phyloP scores from a whole-genome alignment of 2,797 vertebrate genomes.

The Mastacembelus armatus region DNA sequence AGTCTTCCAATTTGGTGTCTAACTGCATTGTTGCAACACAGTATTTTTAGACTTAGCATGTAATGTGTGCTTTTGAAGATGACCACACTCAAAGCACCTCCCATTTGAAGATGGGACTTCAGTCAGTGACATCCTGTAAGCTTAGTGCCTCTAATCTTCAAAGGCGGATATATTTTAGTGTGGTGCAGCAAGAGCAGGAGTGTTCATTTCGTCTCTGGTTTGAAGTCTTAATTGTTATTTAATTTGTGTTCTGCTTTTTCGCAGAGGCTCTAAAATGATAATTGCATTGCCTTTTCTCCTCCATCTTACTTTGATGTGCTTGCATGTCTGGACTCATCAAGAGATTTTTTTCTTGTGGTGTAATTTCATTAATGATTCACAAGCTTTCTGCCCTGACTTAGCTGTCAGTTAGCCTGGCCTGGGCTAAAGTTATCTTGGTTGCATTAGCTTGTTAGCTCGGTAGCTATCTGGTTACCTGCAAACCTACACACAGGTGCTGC shows the following conservation, averaged over 20 bases:
- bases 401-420: no score
- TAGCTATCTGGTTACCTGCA: no score
- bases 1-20: conserved; percentile 33
- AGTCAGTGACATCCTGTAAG: conserved; percentile 70
- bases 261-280: conserved; percentile 81
- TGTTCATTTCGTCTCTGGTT: conserved; percentile 63
- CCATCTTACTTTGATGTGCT: conserved; percentile 59
- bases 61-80: conserved; percentile 72
- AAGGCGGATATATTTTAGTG: conserved; percentile 60
- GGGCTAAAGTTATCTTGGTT: no score
- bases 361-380: conserved; percentile 43
- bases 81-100: conserved; percentile 61
- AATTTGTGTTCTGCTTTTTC: conserved; percentile 79
- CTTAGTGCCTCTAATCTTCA: conserved; percentile 74
- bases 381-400: background rate
- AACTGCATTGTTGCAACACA: conserved; percentile 38
- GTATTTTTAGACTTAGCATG: conserved; percentile 69
- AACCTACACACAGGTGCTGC: no score
- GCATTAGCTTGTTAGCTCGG: no score
- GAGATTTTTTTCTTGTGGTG: conserved; percentile 1
- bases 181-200: conserved; percentile 50
- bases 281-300: conserved; percentile 71
- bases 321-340: conserved; percentile 49
- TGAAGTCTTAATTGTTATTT: conserved; percentile 81
- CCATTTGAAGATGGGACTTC: conserved; percentile 72